Base-by-base conservation (phyloP, 1,140 invertebrate species). In the Pomacea maculata region DNA sequence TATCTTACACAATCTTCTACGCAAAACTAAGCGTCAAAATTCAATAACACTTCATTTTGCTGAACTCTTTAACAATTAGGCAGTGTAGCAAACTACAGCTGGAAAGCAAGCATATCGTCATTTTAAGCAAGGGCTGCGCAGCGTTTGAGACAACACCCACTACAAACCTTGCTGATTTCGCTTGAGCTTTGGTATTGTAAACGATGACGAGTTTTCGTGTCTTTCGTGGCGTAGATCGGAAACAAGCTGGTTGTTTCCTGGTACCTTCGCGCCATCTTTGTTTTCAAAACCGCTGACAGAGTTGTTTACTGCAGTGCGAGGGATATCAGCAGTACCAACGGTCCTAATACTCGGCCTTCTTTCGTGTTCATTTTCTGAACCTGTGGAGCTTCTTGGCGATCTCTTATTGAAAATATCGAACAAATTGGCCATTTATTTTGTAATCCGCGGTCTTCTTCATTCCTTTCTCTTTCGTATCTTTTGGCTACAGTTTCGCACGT, bases 191-290 rank as follows among this genome's bases (percentile, higher is more conserved):
- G 83, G 83, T 68, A 82, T 84, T 55, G 81, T 78, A 80, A 84
- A 84, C 8, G 76, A 70, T 4, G 72, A 75, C 29, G 57, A 15
- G 54, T 70, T 61, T 52, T 80, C 79, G 54, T 75, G 72, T 63
- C 68, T 75, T 57, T 76, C 68, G 55, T 55, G 52, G 67, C 73
- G 76, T 79, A 65, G n/a, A 21, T 81, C 71, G 14, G 65, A 52
- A 65, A 72, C 52, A 78, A 75, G 61, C 52, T 72, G 65, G 64
- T 79, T 52, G 57, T 75, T 81, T 79, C 68, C 64, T 61, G 80
- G 61, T 65, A 64, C 78, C 80, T 84, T 84, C 83, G 77, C 83
- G 83, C 83, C 83, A 84, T 84, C 80, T 84, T 84, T 78, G 76
- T 82, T 84, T 80, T 84, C 73, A 80, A 82, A 81, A 78, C 63